phyloP scores from a whole-genome alignment of 2,888 invertebrate genomes.

The Diplazon laetatorius region DNA sequence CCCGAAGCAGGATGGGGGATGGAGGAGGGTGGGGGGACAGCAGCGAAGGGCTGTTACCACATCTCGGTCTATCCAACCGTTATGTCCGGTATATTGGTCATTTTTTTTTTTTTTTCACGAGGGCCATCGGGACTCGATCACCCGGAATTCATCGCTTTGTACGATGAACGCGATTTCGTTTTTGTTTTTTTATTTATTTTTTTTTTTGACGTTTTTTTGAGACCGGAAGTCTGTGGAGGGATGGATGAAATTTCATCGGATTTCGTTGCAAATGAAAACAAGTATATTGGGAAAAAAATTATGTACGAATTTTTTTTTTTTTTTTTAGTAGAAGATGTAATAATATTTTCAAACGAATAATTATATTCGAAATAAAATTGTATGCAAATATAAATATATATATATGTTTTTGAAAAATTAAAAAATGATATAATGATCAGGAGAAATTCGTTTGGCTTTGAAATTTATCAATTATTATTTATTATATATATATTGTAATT shows the following conservation, averaged over 20 bases:
- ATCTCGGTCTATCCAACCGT: slow-evolving; percentile 47
- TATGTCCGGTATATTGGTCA: slow-evolving; percentile 56
- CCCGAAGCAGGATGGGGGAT: neutral
- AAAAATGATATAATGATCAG: no score
- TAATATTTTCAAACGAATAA: neutral
- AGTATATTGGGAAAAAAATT: no score
- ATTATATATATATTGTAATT: no score
- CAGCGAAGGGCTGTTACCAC: slow-evolving; percentile 26
- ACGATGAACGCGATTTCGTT: slow-evolving; percentile 33
- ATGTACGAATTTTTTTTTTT: neutral
- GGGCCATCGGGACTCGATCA: slow-evolving; percentile 78
- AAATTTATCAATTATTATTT: no score
- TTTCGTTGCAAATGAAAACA: neutral
- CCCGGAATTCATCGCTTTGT: slow-evolving; percentile 82
- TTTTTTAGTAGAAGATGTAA: slow-evolving; percentile 12
- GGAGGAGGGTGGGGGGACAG: no score
- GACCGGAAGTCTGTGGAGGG: no score
- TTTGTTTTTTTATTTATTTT: no score
- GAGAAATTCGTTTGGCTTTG: no score
- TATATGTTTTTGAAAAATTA: no score
- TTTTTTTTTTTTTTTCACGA: slow-evolving; percentile 59
- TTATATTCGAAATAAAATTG: neutral
- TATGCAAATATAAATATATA: neutral
- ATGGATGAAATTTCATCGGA: neutral
- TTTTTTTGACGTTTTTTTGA: no score